Conservation (phyloP, 1,140 invertebrate species). For the Drosophila malerkotliana region DNA sequence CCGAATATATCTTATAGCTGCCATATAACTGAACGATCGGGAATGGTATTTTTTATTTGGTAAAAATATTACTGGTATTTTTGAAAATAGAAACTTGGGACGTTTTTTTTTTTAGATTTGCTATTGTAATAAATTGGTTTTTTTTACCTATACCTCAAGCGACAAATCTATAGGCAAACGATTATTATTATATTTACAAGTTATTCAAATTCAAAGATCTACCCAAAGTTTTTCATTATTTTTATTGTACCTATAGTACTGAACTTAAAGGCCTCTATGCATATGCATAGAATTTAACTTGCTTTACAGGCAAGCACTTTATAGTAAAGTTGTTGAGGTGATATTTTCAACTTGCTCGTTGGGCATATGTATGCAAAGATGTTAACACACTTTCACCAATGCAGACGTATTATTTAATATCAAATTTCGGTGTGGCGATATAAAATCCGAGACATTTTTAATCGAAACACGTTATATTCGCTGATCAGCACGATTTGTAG, state of each 20-base stretch:
- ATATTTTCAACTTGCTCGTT: constrained; percentile 39
- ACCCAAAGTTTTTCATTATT: constrained; percentile 11
- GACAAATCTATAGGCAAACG: too few species aligned
- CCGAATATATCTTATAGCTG: too few species aligned
- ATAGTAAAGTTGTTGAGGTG: constrained; percentile 13
- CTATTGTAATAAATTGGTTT: too few species aligned
- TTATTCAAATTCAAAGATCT: constrained; percentile 16
- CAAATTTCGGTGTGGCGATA: constrained; percentile 36
- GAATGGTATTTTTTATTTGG: too few species aligned
- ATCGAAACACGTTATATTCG: background rate
- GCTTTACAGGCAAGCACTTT: constrained; percentile 3
- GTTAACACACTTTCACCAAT: constrained; percentile 76
- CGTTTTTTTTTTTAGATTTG: too few species aligned
- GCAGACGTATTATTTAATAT: constrained; percentile 69
- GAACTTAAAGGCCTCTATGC: constrained; percentile 41
- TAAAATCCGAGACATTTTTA: constrained; percentile 44
- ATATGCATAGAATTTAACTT: constrained; percentile 31
- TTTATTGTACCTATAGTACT: constrained; percentile 26
- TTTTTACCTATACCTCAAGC: too few species aligned
- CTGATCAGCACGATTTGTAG: too few species aligned
- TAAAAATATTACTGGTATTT: too few species aligned
- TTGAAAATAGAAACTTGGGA: too few species aligned
- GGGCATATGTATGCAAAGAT: constrained; percentile 54
- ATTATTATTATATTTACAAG: constrained; percentile 1
- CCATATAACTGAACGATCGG: too few species aligned